Percentiles rank a stretch among this genome's conserved stretches.
Conservation (phyloP, 2,113 vertebrate species). For the Lutjanus erythropterus region DNA sequence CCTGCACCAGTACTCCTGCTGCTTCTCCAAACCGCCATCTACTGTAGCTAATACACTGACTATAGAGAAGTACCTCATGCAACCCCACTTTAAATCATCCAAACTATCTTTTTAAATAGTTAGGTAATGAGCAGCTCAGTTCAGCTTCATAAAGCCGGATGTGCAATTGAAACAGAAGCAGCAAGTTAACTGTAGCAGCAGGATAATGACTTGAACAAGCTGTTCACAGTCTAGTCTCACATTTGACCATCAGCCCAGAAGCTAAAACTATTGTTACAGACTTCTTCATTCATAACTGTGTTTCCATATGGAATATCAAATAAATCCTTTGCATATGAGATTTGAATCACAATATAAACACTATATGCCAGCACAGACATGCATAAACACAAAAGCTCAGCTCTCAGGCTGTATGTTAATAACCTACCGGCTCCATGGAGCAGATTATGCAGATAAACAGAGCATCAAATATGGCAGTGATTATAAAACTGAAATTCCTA, state of each 20-base stretch:
- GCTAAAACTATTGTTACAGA: background rate
- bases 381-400: conserved; percentile 8
- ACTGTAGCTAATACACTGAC: too few relatives aligned
- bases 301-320: background rate
- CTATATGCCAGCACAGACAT: background rate
- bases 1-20: too few relatives aligned
- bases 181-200: background rate
- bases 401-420: conserved; percentile 4
- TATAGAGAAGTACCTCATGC: too few relatives aligned
- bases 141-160: background rate
- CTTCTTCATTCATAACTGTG: background rate
- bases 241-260: background rate
- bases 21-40: too few relatives aligned
- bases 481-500: conserved; percentile 20
- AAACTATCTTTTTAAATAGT: too few relatives aligned
- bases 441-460: conserved; percentile 34
- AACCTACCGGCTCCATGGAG: conserved; percentile 23
- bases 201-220: background rate
- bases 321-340: background rate
- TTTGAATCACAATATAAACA: background rate
- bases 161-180: background rate
- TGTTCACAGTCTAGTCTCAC: background rate
- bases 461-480: conserved; percentile 39
- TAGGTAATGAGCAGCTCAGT: background rate
- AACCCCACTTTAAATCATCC: too few relatives aligned